Evolutionary conservation across 2,888 invertebrate species (phyloP), one percentile per base, ranked within the genome.

Genomic region (Dryobotodes eremita): DNA sequence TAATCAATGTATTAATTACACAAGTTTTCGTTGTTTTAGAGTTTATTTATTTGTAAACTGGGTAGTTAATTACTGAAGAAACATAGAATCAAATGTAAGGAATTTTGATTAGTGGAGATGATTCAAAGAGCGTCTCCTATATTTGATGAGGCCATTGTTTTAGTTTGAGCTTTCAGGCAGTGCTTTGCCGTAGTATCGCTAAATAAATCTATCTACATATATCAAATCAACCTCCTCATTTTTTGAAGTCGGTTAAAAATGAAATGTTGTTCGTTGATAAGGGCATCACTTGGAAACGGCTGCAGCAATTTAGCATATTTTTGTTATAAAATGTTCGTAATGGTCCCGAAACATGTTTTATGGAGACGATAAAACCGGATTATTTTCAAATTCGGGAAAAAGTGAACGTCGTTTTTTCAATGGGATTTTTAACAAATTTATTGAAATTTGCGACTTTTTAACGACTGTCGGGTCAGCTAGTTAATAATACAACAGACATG

Each of bases 1-100:
- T 95, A 94, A 95, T 95, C 93, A 95, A 94, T 92, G 93, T 93
- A 92, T 94, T 94, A 91, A 94, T 95, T 95, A 94, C 89, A 84
- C 73, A 90, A 93, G 90, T 92, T 93, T 91, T 82, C 82, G 85
- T 82, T 80, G 76, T 70, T 80, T 85, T 55, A 64, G 57, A 72
- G 50, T 71, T 70, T 82, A 82, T 84, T 88, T 81, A 75, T 79
- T 69, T 83, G 65, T 79, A 42, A 61, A 42, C n/a, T 59, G 61
- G 3, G 11, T 66, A 8, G 13, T 55, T 59, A 15, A 69, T 20
- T 42, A 23, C 23, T 23, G 23, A 62, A 62, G 6, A 62, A 62
- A 62, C 6, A 6, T 36, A 11, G 5, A 62, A 23, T 23, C 23
- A 23, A 36, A 36, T 62, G 23, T 23, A 6, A 42, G 10, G 20